Percentiles rank a stretch among this genome's conserved stretches.
Conservation (phyloP, 2,797 vertebrate species). For the Intellagama lesueurii region DNA sequence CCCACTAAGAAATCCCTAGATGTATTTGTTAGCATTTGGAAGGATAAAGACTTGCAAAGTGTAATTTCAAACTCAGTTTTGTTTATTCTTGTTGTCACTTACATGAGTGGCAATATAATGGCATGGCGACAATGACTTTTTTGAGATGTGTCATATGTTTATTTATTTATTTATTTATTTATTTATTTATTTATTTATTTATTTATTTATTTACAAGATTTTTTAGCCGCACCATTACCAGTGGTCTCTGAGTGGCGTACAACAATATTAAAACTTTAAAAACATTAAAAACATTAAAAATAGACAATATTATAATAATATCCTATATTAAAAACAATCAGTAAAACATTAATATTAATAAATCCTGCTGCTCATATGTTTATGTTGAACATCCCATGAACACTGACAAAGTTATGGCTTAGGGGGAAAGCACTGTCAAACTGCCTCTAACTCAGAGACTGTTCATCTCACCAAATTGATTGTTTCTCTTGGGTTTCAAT, state of each 20-base stretch:
- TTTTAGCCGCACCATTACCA: no score
- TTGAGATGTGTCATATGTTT: conserved; percentile 60
- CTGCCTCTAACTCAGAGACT: conserved; percentile 55
- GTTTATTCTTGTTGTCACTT: conserved; percentile 62
- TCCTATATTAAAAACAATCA: no score
- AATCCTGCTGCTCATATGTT: conserved; percentile 42
- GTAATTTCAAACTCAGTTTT: conserved; percentile 63
- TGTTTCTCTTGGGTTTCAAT: conserved; percentile 54
- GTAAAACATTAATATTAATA: no score
- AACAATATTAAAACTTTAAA: no score
- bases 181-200: no score
- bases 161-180: neutral
- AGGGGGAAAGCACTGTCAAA: conserved; percentile 62
- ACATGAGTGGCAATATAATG: conserved; percentile 59
- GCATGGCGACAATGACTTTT: conserved; percentile 49
- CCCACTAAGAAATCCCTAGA: conserved; percentile 25
- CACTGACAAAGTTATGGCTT: conserved; percentile 54
- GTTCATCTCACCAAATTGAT: conserved; percentile 62
- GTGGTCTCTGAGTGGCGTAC: no score
- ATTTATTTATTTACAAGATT: neutral
- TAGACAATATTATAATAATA: no score
- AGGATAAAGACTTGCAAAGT: conserved; percentile 56
- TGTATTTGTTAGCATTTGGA: conserved; percentile 60
- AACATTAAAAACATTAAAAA: no score
- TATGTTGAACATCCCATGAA: conserved; percentile 67